These are phyloP conservation scores for Lipotes vexillifer DNA, from an alignment of 2,113 vertebrate species.

Conservation along the genomic window DNA sequence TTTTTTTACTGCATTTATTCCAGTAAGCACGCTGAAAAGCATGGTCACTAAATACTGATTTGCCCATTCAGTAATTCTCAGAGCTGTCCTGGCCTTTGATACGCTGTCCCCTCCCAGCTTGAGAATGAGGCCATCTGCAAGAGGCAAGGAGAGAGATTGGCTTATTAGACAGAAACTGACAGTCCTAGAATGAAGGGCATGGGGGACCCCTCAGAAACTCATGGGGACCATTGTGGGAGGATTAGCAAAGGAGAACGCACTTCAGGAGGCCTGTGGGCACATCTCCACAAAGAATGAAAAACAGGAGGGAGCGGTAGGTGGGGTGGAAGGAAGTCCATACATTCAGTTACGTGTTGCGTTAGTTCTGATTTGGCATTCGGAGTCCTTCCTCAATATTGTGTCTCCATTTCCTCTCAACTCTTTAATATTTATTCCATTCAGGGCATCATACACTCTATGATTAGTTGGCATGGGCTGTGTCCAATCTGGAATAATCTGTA, in stretches of 20 bases:
- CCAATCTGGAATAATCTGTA: constrained; percentile 83
- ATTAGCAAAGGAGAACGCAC: constrained; percentile 61
- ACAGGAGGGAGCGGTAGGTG: not conserved
- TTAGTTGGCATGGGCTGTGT: constrained; percentile 78
- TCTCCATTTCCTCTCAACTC: constrained; percentile 73
- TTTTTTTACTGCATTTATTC: not conserved
- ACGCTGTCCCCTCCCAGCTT: constrained; percentile 30
- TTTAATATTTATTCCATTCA: constrained; percentile 82
- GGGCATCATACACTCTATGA: constrained; percentile 78
- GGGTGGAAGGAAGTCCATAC: constrained; percentile 57
- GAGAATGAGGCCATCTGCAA: constrained; percentile 48
- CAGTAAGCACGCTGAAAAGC: constrained; percentile 48
- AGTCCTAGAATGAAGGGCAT: constrained; percentile 61
- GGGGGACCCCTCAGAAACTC: constrained; percentile 64
- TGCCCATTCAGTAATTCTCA: constrained; percentile 47
- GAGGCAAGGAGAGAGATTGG: constrained; percentile 4
- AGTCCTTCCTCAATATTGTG: constrained; percentile 67
- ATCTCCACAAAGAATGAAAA: constrained; percentile 67
- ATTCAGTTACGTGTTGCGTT: constrained; percentile 73
- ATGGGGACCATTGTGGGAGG: constrained; percentile 69
- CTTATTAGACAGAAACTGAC: constrained; percentile 67
- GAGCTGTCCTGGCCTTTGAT: constrained; percentile 49
- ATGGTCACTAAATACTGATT: constrained; percentile 5
- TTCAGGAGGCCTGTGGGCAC: constrained; percentile 73
- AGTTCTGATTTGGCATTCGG: constrained; percentile 74